Evolutionary conservation across 2,888 invertebrate genomes (phyloP).

Genomic region (Megamerina dolium): DNA sequence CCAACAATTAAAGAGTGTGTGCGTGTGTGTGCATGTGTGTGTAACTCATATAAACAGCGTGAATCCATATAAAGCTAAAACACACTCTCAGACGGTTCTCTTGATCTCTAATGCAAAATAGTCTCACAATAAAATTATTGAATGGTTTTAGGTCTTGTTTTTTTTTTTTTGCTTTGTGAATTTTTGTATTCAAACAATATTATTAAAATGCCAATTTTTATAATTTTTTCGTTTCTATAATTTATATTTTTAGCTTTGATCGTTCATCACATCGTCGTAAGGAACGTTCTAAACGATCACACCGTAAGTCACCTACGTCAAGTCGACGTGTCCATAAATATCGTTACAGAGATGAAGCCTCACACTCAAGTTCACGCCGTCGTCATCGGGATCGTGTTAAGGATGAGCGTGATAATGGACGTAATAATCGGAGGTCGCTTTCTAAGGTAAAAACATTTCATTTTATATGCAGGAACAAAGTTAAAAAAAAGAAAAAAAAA

Average conservation of each 20-base stretch:
- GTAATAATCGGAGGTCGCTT: slow-evolving; percentile 43
- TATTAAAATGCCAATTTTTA: neutral
- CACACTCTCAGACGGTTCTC: no score
- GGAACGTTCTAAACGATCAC: slow-evolving; percentile 80
- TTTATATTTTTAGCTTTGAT: slow-evolving; percentile 42
- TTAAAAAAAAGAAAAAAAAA: slow-evolving; percentile 19
- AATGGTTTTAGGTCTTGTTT: slow-evolving; percentile 16
- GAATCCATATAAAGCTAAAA: no score
- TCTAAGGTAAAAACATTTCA: slow-evolving; percentile 50
- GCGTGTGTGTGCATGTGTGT: neutral
- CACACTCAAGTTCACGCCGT: slow-evolving; percentile 47
- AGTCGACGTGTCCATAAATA: slow-evolving; percentile 66
- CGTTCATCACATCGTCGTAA: slow-evolving; percentile 74
- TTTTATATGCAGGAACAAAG: slow-evolving; percentile 34
- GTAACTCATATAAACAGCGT: no score
- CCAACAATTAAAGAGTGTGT: neutral
- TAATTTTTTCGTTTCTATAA: slow-evolving; percentile 6
- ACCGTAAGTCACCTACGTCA: slow-evolving; percentile 74
- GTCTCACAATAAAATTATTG: slow-evolving; percentile 8
- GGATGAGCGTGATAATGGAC: slow-evolving; percentile 45
- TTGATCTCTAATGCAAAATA: slow-evolving; percentile 13
- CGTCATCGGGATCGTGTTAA: slow-evolving; percentile 48
- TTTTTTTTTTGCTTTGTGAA: neutral
- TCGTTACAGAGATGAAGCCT: slow-evolving; percentile 50
- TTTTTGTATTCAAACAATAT: neutral